Base-by-base conservation (phyloP, 1,140 invertebrate species). In the Atta texana region DNA sequence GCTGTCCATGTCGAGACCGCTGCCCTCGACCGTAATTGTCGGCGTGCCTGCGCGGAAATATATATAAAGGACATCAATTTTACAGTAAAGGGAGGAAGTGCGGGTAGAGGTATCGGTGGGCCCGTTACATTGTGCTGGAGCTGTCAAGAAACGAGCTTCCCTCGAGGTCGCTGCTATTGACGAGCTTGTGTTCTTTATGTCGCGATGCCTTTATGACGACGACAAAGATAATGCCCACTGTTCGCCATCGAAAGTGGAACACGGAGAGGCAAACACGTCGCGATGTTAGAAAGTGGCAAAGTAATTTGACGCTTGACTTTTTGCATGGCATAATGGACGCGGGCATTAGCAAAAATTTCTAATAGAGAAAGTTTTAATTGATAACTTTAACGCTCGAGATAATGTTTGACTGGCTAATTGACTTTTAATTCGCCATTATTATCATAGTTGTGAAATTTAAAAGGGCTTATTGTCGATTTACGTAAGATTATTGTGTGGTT, bases 1-100 rank as follows among this genome's bases (percentile, higher is more conserved):
- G 85, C 96, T 96, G 95, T 98, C 97, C 91, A 97, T 96, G 93
- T 97, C 97, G 91, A 97, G 96, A 85, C 96, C 96, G 93, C 96
- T 96, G 93, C 95, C 93, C 90, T 96, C 96, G 89, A 97, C 94
- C 61, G 96, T 96, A 88, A 97, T 97, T 77, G 97, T 97, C 39
- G 97, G 97, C 21, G 96, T 96, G 87, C 96, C 95, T 96, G 94
- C 91, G 92, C 93, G 93, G 87, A 95, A 94, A 95, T 93, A 94
- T 91, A 88, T 84, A 88, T 78, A 91, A 89, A 75, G 85, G 61
- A 88, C 64, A 86, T 88, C 72, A 85, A 66, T 85, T 64, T 21
- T 49, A 24, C n/a, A 68, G 51, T 14, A 59, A 31, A 78, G 44
- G 51, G 44, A 55, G 53, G 64, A 28, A 61, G 80, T 61, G 68